Percentiles rank a stretch among this genome's conserved stretches.
Evolutionary conservation across 2,113 vertebrate species (phyloP).

Genomic region (Saccopteryx bilineata): DNA sequence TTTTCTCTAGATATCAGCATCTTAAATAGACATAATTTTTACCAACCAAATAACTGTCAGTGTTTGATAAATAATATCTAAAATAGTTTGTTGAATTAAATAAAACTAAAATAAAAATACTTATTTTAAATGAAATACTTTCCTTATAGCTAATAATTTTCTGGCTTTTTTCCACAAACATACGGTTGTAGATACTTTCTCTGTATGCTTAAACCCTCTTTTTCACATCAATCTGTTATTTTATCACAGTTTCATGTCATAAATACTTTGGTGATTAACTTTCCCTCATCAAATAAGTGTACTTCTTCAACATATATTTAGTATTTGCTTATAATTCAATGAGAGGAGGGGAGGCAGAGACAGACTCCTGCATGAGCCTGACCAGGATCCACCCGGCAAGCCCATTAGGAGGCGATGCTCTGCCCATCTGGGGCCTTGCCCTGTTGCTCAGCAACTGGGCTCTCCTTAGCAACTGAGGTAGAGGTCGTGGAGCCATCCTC

Average conservation of each 20-base stretch:
- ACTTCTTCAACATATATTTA: neutral
- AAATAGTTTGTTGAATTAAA: neutral
- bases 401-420: too few species aligned
- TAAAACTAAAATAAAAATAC: neutral
- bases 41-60: neutral
- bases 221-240: neutral
- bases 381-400: too few species aligned
- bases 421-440: too few species aligned
- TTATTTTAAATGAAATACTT: neutral
- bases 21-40: neutral
- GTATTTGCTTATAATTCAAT: neutral
- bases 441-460: too few species aligned
- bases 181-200: neutral
- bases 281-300: neutral
- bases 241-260: neutral
- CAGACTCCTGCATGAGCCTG: too few species aligned
- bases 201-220: neutral
- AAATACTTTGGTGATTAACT: neutral
- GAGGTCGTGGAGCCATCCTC: too few species aligned
- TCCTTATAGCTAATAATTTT: slow-evolving; percentile 19
- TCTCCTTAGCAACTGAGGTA: too few species aligned
- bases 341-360: too few species aligned
- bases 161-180: neutral
- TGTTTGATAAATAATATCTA: slow-evolving; percentile 27
- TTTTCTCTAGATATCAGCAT: neutral